Evolutionary conservation across 2,113 vertebrate genomes (phyloP), one percentile per base, ranked within the genome.

Genomic region (Xiphophorus hellerii): DNA sequence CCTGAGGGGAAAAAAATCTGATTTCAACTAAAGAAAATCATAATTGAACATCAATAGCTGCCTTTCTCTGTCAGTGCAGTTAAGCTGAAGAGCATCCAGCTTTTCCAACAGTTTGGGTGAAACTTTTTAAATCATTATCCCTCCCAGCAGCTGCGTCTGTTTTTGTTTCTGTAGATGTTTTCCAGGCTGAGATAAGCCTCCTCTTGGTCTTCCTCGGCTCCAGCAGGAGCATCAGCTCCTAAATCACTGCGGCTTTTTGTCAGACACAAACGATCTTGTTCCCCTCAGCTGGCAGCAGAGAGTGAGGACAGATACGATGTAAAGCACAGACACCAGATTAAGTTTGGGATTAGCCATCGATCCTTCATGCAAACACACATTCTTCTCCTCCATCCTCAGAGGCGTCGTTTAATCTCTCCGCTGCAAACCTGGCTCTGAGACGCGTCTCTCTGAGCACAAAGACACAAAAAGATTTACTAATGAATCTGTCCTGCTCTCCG

Each of bases 321-420:
- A 67, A 73, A 74, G 69, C 82, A 33, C 25, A 74, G 68, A 77
- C 76, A 48, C 73, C 70, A 82, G 85, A 84, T 85, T 76, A 77
- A 76, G 76, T 66, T 78, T 42, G 11, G 69, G 86, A 82, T 86
- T 76, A 84, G 65, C 62, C 77, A 89, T 87, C 51, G 81, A 89
- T 82, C 74, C 54, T 33, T 28, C 68, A 77, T 42, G n/a, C 74
- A 77, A 77, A 85, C 75, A 70, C 39, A 7, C 9, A 2, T 61
- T 71, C 31, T 44, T 31, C 64, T 51, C 22, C 8, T 62, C 25
- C 66, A 8, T 35, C 58, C 30, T 28, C 3, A 29, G 31, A 20
- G 1, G 35, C 30, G 74, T 66, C 44, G 20, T 17, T 14, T n/a
- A 1, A n/a, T 27, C 58, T 82, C 65, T 2, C 68, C 9, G 62